Percentiles rank a stretch among this genome's conserved stretches.
phyloP scores from a whole-genome alignment of 2,888 invertebrate species.

The Drosophila acutilabella region DNA sequence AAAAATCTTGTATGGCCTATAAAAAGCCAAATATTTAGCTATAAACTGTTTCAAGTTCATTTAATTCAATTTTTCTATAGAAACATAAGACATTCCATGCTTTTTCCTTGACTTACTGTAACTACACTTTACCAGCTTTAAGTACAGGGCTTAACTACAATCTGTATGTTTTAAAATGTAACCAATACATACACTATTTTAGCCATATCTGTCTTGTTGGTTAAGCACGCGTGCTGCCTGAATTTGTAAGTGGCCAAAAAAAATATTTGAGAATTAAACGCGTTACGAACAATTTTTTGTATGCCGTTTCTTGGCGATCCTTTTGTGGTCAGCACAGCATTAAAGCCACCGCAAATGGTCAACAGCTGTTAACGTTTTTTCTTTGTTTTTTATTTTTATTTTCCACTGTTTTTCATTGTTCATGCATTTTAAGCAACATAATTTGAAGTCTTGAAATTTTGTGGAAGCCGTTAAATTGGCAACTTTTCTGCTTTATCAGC shows the following conservation, averaged over 20 bases:
- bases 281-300: neutral
- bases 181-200: slow-evolving; percentile 20
- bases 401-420: slow-evolving; percentile 35
- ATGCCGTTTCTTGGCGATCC: slow-evolving; percentile 52
- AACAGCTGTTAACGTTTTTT: slow-evolving; percentile 66
- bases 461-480: slow-evolving; percentile 50
- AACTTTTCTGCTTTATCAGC: slow-evolving; percentile 65
- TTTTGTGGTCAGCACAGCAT: slow-evolving; percentile 63
- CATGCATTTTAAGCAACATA: slow-evolving; percentile 36
- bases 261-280: slow-evolving; percentile 8
- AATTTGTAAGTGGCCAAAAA: slow-evolving; percentile 72
- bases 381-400: neutral
- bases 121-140: neutral
- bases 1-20: too few species aligned
- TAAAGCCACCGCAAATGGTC: slow-evolving; percentile 65
- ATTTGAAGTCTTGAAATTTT: slow-evolving; percentile 14
- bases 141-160: neutral
- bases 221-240: slow-evolving; percentile 60
- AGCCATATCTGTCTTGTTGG: slow-evolving; percentile 24
- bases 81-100: too few species aligned
- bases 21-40: too few species aligned
- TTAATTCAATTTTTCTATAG: too few species aligned
- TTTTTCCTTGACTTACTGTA: neutral
- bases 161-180: slow-evolving; percentile 12
- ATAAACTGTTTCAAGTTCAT: too few species aligned